A percentile compares a stretch with the other conserved stretches of the same genome.
Evolutionary conservation across 1,140 invertebrate species (phyloP).

Genomic region (Hormaphis cornu): DNA sequence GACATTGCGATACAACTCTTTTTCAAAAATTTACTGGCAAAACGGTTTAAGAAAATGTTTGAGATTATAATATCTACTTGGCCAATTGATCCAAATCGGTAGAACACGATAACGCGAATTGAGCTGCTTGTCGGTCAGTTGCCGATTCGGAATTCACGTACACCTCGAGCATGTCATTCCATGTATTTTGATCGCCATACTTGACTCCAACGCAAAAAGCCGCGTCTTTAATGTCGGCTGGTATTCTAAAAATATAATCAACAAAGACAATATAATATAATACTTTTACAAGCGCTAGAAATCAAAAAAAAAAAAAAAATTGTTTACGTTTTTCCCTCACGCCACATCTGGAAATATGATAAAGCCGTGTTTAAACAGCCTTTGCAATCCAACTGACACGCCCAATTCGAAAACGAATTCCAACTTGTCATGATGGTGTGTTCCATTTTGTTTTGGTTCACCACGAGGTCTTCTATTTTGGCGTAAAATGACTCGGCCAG

Average conservation of each 20-base stretch:
- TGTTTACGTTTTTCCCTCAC: neutral
- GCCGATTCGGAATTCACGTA: conserved; percentile 22
- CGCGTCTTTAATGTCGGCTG: conserved; percentile 28
- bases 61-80: conserved; percentile 16
- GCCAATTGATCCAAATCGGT: conserved; percentile 8
- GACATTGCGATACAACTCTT: no score
- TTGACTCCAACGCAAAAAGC: conserved; percentile 31
- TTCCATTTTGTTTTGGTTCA: neutral
- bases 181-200: neutral
- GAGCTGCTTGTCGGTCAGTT: conserved; percentile 25
- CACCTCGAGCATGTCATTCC: conserved; percentile 22
- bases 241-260: conserved; percentile 1
- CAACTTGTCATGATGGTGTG: neutral
- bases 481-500: neutral
- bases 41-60: neutral
- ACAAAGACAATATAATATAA: no score
- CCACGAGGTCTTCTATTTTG: neutral
- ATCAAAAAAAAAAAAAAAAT: no score
- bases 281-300: no score
- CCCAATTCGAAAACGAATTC: conserved; percentile 9
- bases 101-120: conserved; percentile 28
- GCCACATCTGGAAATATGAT: neutral
- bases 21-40: neutral
- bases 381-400: neutral
- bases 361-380: neutral